phyloP scores from a whole-genome alignment of 2,888 invertebrate species.

The Apantesis nais region DNA sequence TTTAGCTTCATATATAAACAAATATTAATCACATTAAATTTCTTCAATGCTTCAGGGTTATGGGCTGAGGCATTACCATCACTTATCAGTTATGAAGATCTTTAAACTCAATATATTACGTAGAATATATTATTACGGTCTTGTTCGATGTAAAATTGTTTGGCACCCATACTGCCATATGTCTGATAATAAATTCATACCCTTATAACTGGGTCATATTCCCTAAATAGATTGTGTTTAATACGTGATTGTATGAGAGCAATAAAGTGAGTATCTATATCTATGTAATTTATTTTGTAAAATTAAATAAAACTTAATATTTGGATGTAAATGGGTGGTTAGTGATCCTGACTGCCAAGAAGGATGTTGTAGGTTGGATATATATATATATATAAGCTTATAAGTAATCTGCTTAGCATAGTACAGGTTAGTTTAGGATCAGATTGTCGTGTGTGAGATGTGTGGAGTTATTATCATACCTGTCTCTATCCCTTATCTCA shows the following conservation, averaged over 20 bases:
- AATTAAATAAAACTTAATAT: too few species aligned
- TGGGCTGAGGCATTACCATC: slow-evolving; percentile 22
- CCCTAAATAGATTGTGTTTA: slow-evolving; percentile 1
- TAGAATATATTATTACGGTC: slow-evolving; percentile 10
- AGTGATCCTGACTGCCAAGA: too few species aligned
- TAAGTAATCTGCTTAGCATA: too few species aligned
- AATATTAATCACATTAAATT: slow-evolving; percentile 21
- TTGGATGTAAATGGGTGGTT: too few species aligned
- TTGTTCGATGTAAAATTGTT: slow-evolving; percentile 8
- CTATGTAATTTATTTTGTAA: slow-evolving; percentile 1
- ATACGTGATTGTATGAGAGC: neutral
- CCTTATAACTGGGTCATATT: neutral
- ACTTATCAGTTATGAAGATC: slow-evolving; percentile 22
- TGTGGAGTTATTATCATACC: too few species aligned
- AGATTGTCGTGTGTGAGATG: too few species aligned
- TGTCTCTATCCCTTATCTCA: too few species aligned
- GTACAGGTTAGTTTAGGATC: too few species aligned
- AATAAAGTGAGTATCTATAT: slow-evolving; percentile 1
- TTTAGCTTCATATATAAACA: neutral
- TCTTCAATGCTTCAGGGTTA: slow-evolving; percentile 19
- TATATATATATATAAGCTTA: too few species aligned
- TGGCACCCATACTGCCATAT: slow-evolving; percentile 4
- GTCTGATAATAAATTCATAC: slow-evolving; percentile 15
- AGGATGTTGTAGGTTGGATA: too few species aligned
- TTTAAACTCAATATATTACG: slow-evolving; percentile 17